Conservation (phyloP, 2,113 vertebrate species). For the Oxygymnocypris stewartii region DNA sequence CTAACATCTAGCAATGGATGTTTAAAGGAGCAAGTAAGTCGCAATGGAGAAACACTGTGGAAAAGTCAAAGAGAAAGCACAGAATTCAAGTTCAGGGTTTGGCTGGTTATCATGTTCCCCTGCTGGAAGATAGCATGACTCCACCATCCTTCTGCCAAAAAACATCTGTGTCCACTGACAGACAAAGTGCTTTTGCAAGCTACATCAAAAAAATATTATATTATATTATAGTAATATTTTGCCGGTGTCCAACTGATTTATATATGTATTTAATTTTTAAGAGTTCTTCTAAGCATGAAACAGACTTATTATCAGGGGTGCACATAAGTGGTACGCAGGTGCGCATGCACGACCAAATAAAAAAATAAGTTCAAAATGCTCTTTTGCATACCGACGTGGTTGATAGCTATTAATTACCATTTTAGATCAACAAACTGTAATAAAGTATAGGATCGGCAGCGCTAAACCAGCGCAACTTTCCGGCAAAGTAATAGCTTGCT, state of each 20-base stretch:
- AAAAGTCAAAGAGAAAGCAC: background rate
- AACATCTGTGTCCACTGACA: background rate
- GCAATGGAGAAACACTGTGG: background rate
- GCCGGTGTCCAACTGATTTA: background rate
- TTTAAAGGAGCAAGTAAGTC: background rate
- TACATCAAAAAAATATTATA: background rate
- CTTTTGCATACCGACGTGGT: too few species aligned
- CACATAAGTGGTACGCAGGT: too few species aligned
- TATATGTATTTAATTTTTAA: background rate
- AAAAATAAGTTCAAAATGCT: too few species aligned
- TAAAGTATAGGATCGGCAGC: too few species aligned
- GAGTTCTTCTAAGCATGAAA: too few species aligned
- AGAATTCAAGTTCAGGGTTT: background rate
- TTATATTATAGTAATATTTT: conserved; percentile 1
- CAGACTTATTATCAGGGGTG: too few species aligned
- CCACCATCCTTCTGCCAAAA: background rate
- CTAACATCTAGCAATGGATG: background rate
- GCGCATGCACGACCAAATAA: too few species aligned
- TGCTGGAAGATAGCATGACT: background rate
- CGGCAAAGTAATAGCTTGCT: too few species aligned
- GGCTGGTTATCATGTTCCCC: background rate
- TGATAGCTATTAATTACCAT: too few species aligned
- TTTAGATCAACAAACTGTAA: too few species aligned
- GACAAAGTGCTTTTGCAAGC: background rate
- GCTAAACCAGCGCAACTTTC: too few species aligned